Base-by-base conservation (phyloP, 2,113 vertebrate genomes). In the Mesembrinibis cayennensis region DNA sequence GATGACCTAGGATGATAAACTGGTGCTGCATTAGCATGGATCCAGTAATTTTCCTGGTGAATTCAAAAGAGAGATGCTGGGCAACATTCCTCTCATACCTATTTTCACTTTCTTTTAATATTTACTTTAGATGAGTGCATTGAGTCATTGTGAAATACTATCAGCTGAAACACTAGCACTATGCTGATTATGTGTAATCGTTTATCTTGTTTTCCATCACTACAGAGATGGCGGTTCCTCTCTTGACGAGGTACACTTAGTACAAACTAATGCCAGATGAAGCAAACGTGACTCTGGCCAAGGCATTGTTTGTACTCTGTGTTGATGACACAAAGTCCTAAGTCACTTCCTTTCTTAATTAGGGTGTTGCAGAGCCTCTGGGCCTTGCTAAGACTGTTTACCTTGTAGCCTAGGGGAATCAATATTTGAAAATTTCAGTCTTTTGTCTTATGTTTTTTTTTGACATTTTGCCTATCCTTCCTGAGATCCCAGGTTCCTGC, bases 281-380 rank as follows among this genome's bases (percentile, higher is more conserved):
- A 90, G 85, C 49, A 93, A 83, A 83, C 0, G 0, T 2, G 11
- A 38, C 20, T 87, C 78, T 69, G 26, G 82, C 96, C 95, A 97
- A 92, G 79, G 58, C 52, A 92, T 94, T 97, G 79, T 96, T 88
- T 93, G 40, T 7, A 27, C 6, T 79, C 56, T 19, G 7, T 91
- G 78, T 40, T 76, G 73, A 82, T 82, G 87, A 90, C 84, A 84
- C 52, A 62, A 91, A 86, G 90, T 94, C 45, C 79, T 56, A 83
- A 83, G 42, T 65, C n/a, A 77, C 71, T 96, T 97, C 87, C 92
- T 94, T 29, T 89, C 62, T 80, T 82, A 80, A 82, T 74, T 61
- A 55, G 10, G 52, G 32, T 12, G 42, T 53, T 87, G 45, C 32
- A 34, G 42, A 85, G 16, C 52, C 38, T 73, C 29, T 81, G 36